Evolutionary conservation across 2,888 invertebrate species (phyloP).

Genomic region (Sesamia inferens): DNA sequence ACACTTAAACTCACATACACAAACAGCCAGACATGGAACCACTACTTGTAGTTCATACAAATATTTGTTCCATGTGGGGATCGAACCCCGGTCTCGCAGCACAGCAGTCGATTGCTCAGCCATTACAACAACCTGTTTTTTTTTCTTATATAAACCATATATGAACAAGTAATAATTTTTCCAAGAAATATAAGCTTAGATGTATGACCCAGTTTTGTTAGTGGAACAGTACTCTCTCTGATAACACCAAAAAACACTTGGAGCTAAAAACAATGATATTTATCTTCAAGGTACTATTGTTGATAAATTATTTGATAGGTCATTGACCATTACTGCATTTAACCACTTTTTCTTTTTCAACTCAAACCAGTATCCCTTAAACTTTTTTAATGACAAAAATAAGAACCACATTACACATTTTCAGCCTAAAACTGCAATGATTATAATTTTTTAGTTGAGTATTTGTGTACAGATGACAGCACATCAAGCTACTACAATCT

Average conservation of each 20-base stretch:
- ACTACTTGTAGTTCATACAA: too few relatives aligned
- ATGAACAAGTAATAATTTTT: neutral
- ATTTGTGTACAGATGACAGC: too few relatives aligned
- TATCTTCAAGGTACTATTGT: conserved; percentile 20
- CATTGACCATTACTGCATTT: neutral
- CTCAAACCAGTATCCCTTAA: neutral
- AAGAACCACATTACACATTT: neutral
- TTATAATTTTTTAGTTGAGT: neutral
- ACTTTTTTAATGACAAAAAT: neutral
- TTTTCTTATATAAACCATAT: neutral
- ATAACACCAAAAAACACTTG: conserved; percentile 20
- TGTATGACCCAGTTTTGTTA: conserved; percentile 10
- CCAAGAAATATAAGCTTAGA: conserved; percentile 3
- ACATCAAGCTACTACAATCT: too few relatives aligned
- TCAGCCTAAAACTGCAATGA: neutral
- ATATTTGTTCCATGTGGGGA: too few relatives aligned
- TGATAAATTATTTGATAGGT: conserved; percentile 2
- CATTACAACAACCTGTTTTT: too few relatives aligned
- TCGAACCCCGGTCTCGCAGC: too few relatives aligned
- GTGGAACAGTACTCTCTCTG: conserved; percentile 22
- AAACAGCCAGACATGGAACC: too few relatives aligned
- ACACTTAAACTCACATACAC: too few relatives aligned
- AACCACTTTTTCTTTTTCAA: conserved; percentile 7
- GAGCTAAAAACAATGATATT: conserved; percentile 12
- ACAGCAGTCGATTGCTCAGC: too few relatives aligned